A percentile compares a stretch with the other conserved stretches of the same genome.
phyloP scores from a whole-genome alignment of 2,888 invertebrate species.

The Cephus spinipes region DNA sequence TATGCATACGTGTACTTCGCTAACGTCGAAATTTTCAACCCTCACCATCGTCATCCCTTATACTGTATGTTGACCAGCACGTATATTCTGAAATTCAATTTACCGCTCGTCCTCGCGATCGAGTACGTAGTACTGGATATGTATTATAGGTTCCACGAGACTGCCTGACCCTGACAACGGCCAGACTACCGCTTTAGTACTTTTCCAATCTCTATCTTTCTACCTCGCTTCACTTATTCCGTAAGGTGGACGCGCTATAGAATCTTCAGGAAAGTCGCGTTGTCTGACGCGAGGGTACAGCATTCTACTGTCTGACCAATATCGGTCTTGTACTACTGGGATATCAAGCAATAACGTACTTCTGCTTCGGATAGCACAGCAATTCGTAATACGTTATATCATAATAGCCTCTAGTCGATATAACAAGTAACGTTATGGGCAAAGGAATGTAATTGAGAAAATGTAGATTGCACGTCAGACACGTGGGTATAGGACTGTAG shows the following conservation, averaged over 20 bases:
- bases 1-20: neutral
- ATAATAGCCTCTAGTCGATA: neutral
- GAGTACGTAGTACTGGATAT: slow-evolving; percentile 22
- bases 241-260: neutral
- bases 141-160: slow-evolving; percentile 20
- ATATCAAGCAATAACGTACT: neutral
- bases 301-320: slow-evolving; percentile 52
- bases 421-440: neutral
- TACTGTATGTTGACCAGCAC: neutral
- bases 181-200: slow-evolving; percentile 32
- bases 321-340: slow-evolving; percentile 46
- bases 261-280: slow-evolving; percentile 47
- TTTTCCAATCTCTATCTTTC: slow-evolving; percentile 35
- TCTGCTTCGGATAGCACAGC: neutral
- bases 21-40: neutral
- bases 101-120: slow-evolving; percentile 28
- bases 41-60: neutral
- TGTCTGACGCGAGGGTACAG: slow-evolving; percentile 45
- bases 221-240: slow-evolving; percentile 3
- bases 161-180: slow-evolving; percentile 42
- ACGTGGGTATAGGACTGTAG: neutral
- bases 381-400: neutral
- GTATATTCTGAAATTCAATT: slow-evolving; percentile 35
- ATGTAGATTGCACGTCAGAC: neutral
- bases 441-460: neutral